Evolutionary conservation across 2,888 invertebrate genomes (phyloP).

Genomic region (Parnassius smintheus): DNA sequence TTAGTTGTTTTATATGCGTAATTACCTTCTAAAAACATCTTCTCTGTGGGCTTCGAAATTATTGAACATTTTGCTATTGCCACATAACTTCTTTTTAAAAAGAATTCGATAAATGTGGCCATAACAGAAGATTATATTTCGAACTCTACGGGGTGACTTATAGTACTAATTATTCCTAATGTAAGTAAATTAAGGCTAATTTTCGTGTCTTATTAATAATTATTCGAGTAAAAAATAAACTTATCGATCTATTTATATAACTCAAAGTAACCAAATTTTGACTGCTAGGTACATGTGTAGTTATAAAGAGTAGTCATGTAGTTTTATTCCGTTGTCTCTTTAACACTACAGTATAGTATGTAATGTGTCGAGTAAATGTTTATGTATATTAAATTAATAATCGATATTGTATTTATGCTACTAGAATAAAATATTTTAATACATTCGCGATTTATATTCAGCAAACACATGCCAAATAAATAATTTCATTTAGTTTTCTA

Average conservation of each 20-base stretch:
- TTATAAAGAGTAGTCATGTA: conserved; percentile 8
- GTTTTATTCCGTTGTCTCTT: conserved; percentile 2
- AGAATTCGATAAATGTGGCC: background rate
- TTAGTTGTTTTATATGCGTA: conserved; percentile 27
- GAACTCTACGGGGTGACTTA: conserved; percentile 15
- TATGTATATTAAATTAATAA: background rate
- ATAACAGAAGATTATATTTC: background rate
- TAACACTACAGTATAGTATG: no score
- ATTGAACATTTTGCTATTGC: background rate
- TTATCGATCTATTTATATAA: conserved; percentile 23
- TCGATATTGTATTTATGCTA: conserved; percentile 19
- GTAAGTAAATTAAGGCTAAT: conserved; percentile 26
- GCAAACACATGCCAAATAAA: conserved; percentile 35
- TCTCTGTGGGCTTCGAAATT: conserved; percentile 4
- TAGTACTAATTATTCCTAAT: conserved; percentile 21
- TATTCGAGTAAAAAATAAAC: conserved; percentile 20
- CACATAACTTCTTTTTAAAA: no score
- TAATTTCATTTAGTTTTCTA: conserved; percentile 31
- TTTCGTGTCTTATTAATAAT: conserved; percentile 30
- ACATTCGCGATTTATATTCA: conserved; percentile 28
- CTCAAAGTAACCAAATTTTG: conserved; percentile 21
- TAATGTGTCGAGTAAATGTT: no score
- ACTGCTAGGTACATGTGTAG: conserved; percentile 4
- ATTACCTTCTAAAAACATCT: background rate
- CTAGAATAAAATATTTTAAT: conserved; percentile 14